Base-by-base conservation (phyloP, 2,113 vertebrate genomes). In the Perognathus longimembris region DNA sequence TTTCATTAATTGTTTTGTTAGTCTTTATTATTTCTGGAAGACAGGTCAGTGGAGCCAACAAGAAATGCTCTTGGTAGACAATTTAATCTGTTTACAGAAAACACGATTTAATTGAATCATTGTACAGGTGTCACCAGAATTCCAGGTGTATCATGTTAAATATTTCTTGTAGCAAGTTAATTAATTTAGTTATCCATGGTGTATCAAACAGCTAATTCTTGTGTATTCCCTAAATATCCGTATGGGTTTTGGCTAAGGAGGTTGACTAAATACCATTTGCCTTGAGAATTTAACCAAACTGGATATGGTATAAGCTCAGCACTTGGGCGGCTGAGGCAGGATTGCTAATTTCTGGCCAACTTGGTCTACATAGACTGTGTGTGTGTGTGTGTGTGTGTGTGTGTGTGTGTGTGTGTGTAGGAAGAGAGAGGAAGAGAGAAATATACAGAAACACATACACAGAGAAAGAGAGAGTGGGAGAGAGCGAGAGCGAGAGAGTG, bases 1-100 rank as follows among this genome's bases (percentile, higher is more conserved):
- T 96, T 96, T 54, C 74, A 86, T 93, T 88, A 95, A 92, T 95
- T 87, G 77, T 83, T 96, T 89, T 38, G 69, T 90, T 95, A 92
- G 85, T 95, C 90, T 95, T 93, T 93, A 77, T 95, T 94, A 84
- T 85, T 96, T 76, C 82, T 90, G 21, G 88, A 95, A 86, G 89
- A 94, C 89, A 92, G 76, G 82, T 93, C 85, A 88, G 17, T 76
- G 70, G 61, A n/a, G 45, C 71, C 77, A 77, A 15, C 45, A 21
- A 63, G 57, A 63, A 95, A 84, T 80, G 67, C 69, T 67, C 40
- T 92, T 83, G 67, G 66, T 94, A 63, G 83, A 84, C 57, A 92
- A 45, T 88, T 86, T 94, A 85, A 78, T 70, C 50, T 89, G 59
- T 92, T 94, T 89, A 69, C 74, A 90, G 86, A 95, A 91, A 90